phyloP scores from a whole-genome alignment of 2,113 vertebrate genomes.

The Phalacrocorax brasilianus region DNA sequence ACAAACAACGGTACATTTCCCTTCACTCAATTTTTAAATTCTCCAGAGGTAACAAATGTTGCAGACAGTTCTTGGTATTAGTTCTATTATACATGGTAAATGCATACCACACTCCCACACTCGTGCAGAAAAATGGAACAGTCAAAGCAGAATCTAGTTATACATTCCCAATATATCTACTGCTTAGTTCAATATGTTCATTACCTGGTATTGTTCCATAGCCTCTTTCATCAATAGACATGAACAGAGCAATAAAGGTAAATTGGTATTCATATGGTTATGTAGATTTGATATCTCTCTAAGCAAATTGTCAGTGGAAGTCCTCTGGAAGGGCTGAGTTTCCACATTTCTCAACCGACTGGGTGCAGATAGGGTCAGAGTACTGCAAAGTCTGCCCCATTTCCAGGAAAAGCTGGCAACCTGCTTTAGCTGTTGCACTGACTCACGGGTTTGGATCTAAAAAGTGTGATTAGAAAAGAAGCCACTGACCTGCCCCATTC shows the following conservation, averaged over 20 bases:
- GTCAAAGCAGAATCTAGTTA: conserved; percentile 19
- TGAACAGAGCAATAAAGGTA: background rate
- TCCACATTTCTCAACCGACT: background rate
- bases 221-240: background rate
- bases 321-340: background rate
- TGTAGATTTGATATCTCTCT: background rate
- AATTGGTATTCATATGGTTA: background rate
- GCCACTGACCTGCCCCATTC: background rate
- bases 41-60: background rate
- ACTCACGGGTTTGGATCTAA: background rate
- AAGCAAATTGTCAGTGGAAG: background rate
- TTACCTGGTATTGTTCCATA: background rate
- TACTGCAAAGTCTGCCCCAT: background rate
- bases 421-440: background rate
- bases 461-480: background rate
- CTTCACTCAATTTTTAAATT: background rate
- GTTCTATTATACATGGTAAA: background rate
- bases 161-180: background rate
- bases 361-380: background rate
- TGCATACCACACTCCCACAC: background rate
- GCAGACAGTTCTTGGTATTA: background rate
- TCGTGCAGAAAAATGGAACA: background rate
- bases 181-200: background rate
- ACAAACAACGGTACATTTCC: background rate
- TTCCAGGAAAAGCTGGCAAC: background rate